These are phyloP conservation scores for Acanthoscelides obtectus DNA, from an alignment of 2,888 invertebrate species.

Conservation along the genomic window DNA sequence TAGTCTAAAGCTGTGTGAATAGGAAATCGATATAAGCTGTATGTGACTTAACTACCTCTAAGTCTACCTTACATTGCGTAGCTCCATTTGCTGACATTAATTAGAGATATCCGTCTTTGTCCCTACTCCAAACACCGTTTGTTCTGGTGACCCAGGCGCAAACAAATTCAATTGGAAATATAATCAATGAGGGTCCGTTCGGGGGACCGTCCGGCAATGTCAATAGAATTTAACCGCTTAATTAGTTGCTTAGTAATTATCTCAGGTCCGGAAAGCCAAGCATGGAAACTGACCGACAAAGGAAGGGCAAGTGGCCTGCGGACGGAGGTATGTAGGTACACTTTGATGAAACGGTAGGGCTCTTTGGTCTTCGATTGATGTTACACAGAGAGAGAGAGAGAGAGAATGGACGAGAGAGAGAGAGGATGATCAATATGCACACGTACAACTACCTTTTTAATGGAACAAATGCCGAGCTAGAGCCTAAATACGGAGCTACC, in stretches of 20 bases:
- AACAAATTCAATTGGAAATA: neutral
- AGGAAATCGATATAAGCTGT: no score
- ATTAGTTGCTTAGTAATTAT: neutral
- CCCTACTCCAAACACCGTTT: neutral
- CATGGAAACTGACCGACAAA: neutral
- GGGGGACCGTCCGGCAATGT: neutral
- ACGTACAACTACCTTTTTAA: no score
- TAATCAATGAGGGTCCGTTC: neutral
- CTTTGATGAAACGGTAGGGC: neutral
- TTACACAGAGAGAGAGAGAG: no score
- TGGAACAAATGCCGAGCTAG: no score
- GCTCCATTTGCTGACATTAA: no score
- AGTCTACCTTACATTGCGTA: no score
- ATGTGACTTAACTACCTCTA: no score
- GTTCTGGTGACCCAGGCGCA: neutral
- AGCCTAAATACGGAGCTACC: no score
- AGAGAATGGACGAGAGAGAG: no score
- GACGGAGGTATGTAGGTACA: neutral
- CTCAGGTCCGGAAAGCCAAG: neutral
- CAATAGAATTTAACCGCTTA: neutral
- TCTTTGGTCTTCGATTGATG: no score
- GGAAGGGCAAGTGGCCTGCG: neutral
- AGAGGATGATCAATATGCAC: no score
- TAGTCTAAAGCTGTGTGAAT: no score
- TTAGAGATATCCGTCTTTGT: neutral